phyloP scores from a whole-genome alignment of 2,888 invertebrate genomes.

The Bursaphelenchus okinawaensis region DNA sequence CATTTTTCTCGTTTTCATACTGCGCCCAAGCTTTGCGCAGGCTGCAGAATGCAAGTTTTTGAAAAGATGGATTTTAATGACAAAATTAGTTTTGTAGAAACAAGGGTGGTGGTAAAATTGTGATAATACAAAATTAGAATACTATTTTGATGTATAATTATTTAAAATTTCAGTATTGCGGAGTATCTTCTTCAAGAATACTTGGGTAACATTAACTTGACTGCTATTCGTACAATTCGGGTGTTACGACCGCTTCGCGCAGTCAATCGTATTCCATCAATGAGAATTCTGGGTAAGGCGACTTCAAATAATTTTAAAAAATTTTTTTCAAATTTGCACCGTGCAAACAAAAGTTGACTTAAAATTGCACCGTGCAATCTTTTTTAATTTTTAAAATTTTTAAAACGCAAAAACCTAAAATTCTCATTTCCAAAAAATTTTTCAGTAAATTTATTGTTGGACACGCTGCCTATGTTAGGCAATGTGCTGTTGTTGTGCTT shows the following conservation, averaged over 20 bases:
- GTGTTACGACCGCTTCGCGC: conserved; percentile 92
- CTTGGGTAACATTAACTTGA: conserved; percentile 93
- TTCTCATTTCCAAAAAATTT: not conserved
- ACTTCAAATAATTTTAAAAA: not conserved
- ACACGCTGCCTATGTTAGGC: conserved; percentile 97
- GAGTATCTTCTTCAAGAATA: conserved; percentile 69
- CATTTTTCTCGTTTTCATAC: too few relatives aligned
- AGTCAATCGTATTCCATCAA: conserved; percentile 98
- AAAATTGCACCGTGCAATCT: not conserved
- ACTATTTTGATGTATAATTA: too few relatives aligned
- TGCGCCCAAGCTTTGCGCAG: too few relatives aligned
- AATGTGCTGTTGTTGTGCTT: conserved; percentile 92
- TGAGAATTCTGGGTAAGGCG: conserved; percentile 51
- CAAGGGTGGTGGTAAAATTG: too few relatives aligned
- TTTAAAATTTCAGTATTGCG: conserved; percentile 58
- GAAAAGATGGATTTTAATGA: too few relatives aligned
- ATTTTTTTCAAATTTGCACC: too few relatives aligned
- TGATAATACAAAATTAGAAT: too few relatives aligned
- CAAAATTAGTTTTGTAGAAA: too few relatives aligned
- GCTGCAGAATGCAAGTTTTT: too few relatives aligned
- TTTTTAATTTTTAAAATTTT: not conserved
- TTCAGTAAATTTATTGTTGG: conserved; percentile 91
- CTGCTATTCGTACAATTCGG: conserved; percentile 93
- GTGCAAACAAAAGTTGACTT: too few relatives aligned
- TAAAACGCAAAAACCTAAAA: too few relatives aligned